Evolutionary conservation across 2,797 vertebrate species (phyloP), one percentile per base, ranked within the genome.

Genomic region (Bovichtus variegatus): DNA sequence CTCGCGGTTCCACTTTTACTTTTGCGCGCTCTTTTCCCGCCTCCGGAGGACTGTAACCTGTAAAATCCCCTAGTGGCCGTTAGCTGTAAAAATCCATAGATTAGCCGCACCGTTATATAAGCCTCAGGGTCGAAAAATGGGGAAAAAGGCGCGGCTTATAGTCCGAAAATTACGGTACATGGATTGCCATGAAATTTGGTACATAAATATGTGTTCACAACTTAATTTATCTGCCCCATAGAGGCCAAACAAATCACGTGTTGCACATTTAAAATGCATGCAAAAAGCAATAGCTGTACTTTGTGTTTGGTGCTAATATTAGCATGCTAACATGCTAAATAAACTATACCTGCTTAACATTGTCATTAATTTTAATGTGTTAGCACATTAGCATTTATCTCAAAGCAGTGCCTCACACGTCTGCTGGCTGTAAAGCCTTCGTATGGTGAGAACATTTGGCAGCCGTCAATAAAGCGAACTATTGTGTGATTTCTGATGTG

Each of bases 401-500:
- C 46, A 46, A 44, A 53, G 57, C 27, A 18, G 40, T 18, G 21
- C n/a, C 23, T 44, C 21, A 47, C 38, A 41, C 40, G 40, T 59
- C 63, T 47, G 21, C 21, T 51, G 9, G 38, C 43, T 51, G 6
- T 15, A 31, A 46, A 46, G 25, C 15, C 46, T 69, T 12, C 43
- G 19, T 27, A 23, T 68, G 57, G 18, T 60, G 57, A 55, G 25
- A 62, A 15, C 27, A 50, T 61, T 73, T 70, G 49, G 65, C 65
- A 60, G 71, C 54, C n/a, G 23, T 60, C 46, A 67, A 46, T 65
- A 57, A 69, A 54, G 12, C 66, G 44, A 11, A 21, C 59, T 38
- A 41, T 65, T 64, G 54, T 74, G 55, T 47, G 43, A 54, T 47
- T 29, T 40, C 50, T 23, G n/a, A 53, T 29, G 40, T 29, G 41